phyloP scores from a whole-genome alignment of 2,113 vertebrate genomes.

The Nibea coibor region DNA sequence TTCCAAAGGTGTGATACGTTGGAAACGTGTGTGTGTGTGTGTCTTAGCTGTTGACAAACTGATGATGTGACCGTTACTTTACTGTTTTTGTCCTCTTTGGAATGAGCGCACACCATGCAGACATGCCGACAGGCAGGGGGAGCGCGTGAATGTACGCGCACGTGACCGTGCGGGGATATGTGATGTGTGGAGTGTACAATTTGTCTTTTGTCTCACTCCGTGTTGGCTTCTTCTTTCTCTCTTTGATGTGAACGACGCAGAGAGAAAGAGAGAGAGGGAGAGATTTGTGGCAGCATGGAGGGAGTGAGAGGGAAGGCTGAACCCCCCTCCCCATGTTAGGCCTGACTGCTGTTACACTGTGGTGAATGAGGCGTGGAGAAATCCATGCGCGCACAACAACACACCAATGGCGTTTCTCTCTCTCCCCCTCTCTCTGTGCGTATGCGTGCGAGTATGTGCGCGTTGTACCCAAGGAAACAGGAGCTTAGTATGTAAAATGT shows the following conservation, averaged over 20 bases:
- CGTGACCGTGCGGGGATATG: background rate
- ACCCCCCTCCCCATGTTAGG: constrained; percentile 27
- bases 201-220: constrained; percentile 35
- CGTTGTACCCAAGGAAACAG: constrained; percentile 26
- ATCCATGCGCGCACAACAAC: constrained; percentile 12
- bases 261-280: background rate
- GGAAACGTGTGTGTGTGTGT: constrained; percentile 1
- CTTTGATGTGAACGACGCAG: constrained; percentile 39
- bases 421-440: background rate
- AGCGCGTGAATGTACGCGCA: background rate
- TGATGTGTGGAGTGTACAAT: constrained; percentile 1
- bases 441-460: too few species aligned
- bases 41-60: constrained; percentile 36
- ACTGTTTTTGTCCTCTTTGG: constrained; percentile 8
- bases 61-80: constrained; percentile 18
- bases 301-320: background rate
- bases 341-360: constrained; percentile 28
- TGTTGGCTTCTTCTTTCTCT: constrained; percentile 11
- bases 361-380: constrained; percentile 58
- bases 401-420: constrained; percentile 5
- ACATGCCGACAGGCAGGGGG: background rate
- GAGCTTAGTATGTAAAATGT: constrained; percentile 6
- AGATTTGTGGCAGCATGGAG: constrained; percentile 40
- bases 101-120: constrained; percentile 13
- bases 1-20: constrained; percentile 1